Evolutionary conservation across 2,888 invertebrate genomes (phyloP), one percentile per base, ranked within the genome.

Genomic region (Schrankia costaestrigalis): DNA sequence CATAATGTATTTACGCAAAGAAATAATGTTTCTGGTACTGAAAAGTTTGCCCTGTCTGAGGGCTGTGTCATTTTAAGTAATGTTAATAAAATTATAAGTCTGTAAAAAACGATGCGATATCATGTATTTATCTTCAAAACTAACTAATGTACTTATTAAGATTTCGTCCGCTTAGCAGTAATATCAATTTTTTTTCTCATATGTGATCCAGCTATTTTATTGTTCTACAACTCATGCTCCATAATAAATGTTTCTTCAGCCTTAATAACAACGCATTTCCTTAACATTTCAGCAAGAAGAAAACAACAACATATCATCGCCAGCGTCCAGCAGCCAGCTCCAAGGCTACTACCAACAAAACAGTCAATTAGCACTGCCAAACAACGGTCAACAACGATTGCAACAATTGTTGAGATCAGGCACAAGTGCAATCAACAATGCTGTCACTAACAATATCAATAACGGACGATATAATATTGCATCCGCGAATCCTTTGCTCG

Each of bases 401-500:
- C 89, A 89, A 36, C 89, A 86, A 44, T 56, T 87, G 46, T 63
- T 86, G 42, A 59, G 84, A 39, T 80, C 89, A 37, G 76, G 90
- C 67, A 78, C 89, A 52, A 71, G 78, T 70, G 75, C 90, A 61
- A 72, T 87, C 74, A 77, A 85, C 71, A 81, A 79, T 56, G 78
- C 72, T 41, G 78, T 85, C 35, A 68, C 75, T n/a, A 83, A 75
- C 43, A 84, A 76, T 26, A 89, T 86, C 44, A 89, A 89, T 62
- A 89, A 90, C 63, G 90, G 91, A 57, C 84, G 93, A 71, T 94
- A 92, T 72, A 94, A 94, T 54, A 95, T 96, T 48, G 94, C 94
- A 14, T 95, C 95, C 7, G 94, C 95, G 26, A 96, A 96, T 80
- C 96, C 96, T 9, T 80, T 96, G 51, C 89, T 96, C 44, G 96